Evolutionary conservation across 2,113 vertebrate genomes (phyloP), one percentile per base, ranked within the genome.

Genomic region (Megaleporinus macrocephalus): DNA sequence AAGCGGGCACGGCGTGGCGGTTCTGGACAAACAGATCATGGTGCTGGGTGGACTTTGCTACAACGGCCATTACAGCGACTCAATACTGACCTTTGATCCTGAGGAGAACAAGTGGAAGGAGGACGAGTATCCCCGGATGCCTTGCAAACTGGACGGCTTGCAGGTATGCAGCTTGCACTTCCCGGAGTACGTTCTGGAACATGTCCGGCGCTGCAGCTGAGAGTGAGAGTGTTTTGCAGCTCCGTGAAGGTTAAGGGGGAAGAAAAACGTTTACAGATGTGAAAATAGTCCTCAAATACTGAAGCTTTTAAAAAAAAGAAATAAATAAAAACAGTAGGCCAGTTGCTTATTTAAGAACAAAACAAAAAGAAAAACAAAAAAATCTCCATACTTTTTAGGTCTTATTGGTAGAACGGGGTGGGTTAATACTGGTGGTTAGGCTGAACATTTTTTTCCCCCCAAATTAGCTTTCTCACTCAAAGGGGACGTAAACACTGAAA

Each of bases 101-200:
- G 97, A 99, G 76, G 98, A 99, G 63, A 99, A 99, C 94, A 99
- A 99, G 89, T 99, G 98, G 98, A 99, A 99, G 93, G 98, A 99
- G 94, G 98, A 99, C 82, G 98, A 99, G 90, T 99, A 98, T 90
- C 98, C 98, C 22, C 94, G 98, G 88, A 99, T 99, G 98, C 98
- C 98, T 18, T 99, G 98, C 95, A 99, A 99, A 92, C 95, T 99
- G 91, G 98, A 99, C 86, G 98, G 98, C 79, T 95, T 99, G 91
- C 98, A 99, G 90, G 98, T 99, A 76, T 99, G 98, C 95, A 99
- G 97, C 85, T 92, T 99, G 89, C 97, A 98, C 91, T 98, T 99
- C 78, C 98, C 98, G 5, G 98, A 99, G 80, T 99, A 98, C 69
- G 96, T 99, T 87, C 89, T 99, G 89, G 97, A 99, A 87, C 97